Evolutionary conservation across 2,797 vertebrate genomes (phyloP).

Genomic region (Silurus aristotelis): DNA sequence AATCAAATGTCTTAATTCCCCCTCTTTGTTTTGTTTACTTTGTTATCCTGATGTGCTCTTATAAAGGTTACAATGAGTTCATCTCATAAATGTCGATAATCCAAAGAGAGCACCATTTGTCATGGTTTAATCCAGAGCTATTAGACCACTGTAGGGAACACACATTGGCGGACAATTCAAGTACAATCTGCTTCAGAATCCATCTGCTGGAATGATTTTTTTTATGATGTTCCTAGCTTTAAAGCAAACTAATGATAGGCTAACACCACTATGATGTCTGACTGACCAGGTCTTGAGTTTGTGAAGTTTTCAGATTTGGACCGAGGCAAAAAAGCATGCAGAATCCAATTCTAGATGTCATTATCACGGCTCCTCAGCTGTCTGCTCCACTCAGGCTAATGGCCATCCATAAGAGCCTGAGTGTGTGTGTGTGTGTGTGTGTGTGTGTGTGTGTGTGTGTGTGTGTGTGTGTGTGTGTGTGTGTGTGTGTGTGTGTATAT

Average conservation of each 20-base stretch:
- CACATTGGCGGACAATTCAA: conserved; percentile 54
- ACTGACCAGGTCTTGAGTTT: conserved; percentile 5
- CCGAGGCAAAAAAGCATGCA: conserved; percentile 47
- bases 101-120: conserved; percentile 58
- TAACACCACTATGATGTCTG: not conserved
- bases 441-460: no score
- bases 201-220: not conserved
- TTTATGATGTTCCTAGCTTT: not conserved
- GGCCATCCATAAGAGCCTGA: conserved; percentile 45
- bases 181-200: conserved; percentile 35
- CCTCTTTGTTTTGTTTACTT: not conserved
- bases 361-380: conserved; percentile 50
- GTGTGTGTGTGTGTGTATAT: no score
- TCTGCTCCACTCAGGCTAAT: conserved; percentile 39
- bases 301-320: conserved; percentile 20
- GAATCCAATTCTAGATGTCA: conserved; percentile 55
- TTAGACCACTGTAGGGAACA: conserved; percentile 55
- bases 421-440: conserved; percentile 38
- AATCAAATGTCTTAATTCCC: not conserved
- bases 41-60: conserved; percentile 39
- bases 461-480: no score
- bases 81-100: conserved; percentile 64
- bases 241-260: not conserved
- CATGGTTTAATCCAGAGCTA: conserved; percentile 65
- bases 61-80: conserved; percentile 28